A percentile compares a stretch with the other conserved stretches of the same genome.
phyloP scores from a whole-genome alignment of 2,113 vertebrate species.

The Pavo muticus region DNA sequence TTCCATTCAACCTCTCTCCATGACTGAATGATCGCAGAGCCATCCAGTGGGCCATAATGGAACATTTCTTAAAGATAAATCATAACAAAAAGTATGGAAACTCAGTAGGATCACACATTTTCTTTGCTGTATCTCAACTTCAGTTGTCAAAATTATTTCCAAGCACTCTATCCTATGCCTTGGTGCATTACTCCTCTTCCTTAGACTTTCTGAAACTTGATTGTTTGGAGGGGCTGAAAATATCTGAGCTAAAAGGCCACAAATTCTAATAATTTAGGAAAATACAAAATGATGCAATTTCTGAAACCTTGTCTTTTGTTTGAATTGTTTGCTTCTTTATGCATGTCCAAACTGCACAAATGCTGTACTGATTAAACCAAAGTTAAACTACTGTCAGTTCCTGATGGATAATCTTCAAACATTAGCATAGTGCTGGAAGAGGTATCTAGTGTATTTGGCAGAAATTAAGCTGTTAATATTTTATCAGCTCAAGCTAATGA shows the following conservation, averaged over 20 bases:
- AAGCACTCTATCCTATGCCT: neutral
- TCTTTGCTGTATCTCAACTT: neutral
- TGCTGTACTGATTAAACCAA: neutral
- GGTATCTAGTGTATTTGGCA: neutral
- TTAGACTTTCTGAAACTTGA: neutral
- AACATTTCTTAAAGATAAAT: neutral
- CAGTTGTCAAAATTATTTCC: neutral
- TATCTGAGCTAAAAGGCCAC: fast-evolving
- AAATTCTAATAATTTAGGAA: neutral
- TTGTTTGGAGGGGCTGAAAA: neutral
- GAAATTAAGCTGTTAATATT: slow-evolving; percentile 49
- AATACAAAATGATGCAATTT: neutral
- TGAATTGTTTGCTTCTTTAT: neutral
- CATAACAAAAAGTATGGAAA: neutral
- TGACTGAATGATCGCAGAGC: neutral
- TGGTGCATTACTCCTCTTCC: neutral
- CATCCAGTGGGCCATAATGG: neutral
- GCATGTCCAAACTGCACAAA: neutral
- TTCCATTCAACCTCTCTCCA: neutral
- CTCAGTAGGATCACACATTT: fast-evolving
- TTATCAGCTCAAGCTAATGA: slow-evolving; percentile 60
- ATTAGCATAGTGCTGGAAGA: neutral
- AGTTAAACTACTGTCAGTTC: neutral
- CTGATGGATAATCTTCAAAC: neutral
- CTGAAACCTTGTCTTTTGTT: neutral